phyloP scores from a whole-genome alignment of 1,140 invertebrate genomes.

The Magallana ariakensis region DNA sequence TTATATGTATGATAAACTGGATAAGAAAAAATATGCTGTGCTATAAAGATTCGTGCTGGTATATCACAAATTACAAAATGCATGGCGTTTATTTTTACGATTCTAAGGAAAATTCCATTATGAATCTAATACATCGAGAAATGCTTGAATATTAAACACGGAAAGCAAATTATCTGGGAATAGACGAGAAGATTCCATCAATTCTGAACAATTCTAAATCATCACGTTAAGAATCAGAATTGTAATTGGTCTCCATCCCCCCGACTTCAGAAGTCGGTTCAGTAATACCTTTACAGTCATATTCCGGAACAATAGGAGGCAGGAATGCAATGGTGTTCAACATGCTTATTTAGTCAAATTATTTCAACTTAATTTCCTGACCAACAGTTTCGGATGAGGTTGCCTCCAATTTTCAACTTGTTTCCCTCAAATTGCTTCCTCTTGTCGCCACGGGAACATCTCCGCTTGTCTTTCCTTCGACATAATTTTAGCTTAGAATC shows the following conservation, averaged over 20 bases:
- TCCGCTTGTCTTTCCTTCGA: conserved; percentile 6
- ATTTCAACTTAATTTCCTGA: conserved; percentile 48
- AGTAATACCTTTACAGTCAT: conserved; percentile 1
- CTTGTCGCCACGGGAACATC: conserved; percentile 17
- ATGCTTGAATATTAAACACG: no score
- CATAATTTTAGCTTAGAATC: conserved; percentile 31
- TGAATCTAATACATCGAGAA: no score
- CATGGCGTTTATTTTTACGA: no score
- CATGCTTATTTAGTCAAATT: conserved; percentile 48
- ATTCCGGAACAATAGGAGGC: not conserved
- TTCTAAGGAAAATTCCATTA: no score
- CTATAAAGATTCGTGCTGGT: no score
- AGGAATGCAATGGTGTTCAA: conserved; percentile 12
- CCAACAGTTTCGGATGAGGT: not conserved
- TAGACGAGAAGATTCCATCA: no score
- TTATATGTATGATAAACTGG: no score
- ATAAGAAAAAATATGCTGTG: no score
- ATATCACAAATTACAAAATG: no score
- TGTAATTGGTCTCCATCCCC: not conserved
- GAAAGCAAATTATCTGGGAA: no score
- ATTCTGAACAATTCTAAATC: no score
- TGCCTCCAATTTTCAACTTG: conserved; percentile 36
- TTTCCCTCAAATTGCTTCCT: conserved; percentile 47
- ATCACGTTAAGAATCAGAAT: not conserved
- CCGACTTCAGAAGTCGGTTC: not conserved